Conservation (phyloP, 2,888 invertebrate genomes). For the Autographa gamma region DNA sequence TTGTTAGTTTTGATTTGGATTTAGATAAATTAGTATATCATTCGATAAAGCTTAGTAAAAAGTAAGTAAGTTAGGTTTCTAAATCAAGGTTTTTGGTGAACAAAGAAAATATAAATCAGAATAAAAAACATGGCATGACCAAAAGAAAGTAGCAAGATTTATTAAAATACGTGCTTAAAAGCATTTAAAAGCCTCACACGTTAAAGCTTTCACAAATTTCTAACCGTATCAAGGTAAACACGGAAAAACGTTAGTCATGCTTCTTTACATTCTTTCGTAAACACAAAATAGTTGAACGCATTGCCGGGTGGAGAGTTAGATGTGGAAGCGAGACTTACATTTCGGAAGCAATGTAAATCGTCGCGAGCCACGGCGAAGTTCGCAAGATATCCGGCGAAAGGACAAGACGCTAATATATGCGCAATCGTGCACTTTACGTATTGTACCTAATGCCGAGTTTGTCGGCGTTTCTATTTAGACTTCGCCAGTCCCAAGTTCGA, state of each 20-base stretch:
- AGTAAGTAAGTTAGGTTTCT: not conserved
- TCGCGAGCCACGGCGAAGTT: slow-evolving; percentile 81
- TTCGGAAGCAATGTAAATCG: slow-evolving; percentile 88
- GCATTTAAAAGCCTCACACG: slow-evolving; percentile 36
- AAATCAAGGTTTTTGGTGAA: not conserved
- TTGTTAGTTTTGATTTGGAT: not conserved
- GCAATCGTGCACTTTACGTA: slow-evolving; percentile 84
- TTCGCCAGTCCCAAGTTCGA: slow-evolving; percentile 49
- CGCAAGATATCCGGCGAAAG: slow-evolving; percentile 85
- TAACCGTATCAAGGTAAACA: slow-evolving; percentile 56
- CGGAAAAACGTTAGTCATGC: slow-evolving; percentile 53
- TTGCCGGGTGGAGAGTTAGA: slow-evolving; percentile 66
- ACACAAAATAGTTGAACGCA: slow-evolving; percentile 70
- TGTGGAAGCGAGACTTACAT: slow-evolving; percentile 77
- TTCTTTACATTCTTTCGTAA: slow-evolving; percentile 67
- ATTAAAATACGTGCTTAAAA: slow-evolving; percentile 23
- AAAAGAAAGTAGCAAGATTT: slow-evolving; percentile 37
- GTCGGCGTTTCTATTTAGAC: slow-evolving; percentile 81
- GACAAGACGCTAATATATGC: slow-evolving; percentile 88
- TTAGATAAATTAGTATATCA: not conserved
- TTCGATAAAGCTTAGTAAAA: too few species aligned
- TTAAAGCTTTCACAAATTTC: slow-evolving; percentile 52
- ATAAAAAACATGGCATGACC: slow-evolving; percentile 34
- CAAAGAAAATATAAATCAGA: not conserved
- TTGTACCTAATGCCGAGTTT: slow-evolving; percentile 85